A percentile compares a stretch with the other conserved stretches of the same genome.
phyloP scores from a whole-genome alignment of 30 jellyfish, hydroid and myxozoan species.

The Phacellophora camtschatica region DNA sequence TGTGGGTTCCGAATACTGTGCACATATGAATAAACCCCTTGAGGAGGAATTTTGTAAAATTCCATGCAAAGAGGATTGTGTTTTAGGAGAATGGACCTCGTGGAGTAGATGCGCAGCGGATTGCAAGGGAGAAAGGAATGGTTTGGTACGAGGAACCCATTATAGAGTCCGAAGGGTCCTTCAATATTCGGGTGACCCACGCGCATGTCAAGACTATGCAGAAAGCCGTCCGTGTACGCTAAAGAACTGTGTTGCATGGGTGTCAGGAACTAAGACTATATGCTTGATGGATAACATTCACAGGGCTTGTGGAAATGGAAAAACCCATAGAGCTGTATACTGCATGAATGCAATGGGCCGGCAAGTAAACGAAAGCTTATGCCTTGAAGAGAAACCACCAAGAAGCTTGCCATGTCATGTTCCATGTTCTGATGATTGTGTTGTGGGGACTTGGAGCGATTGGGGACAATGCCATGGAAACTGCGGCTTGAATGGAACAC shows the following conservation, averaged over 20 bases:
- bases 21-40: constrained; percentile 34
- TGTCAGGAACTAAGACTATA: constrained; percentile 48
- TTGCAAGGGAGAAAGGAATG: constrained; percentile 19
- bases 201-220: constrained; percentile 65
- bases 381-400: constrained; percentile 39
- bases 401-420: constrained; percentile 58
- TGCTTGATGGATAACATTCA: constrained; percentile 55
- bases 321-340: constrained; percentile 60
- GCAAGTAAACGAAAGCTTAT: constrained; percentile 35
- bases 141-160: constrained; percentile 54
- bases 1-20: constrained; percentile 51
- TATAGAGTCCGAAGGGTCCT: constrained; percentile 59
- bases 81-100: constrained; percentile 66
- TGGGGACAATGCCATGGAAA: constrained; percentile 70
- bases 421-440: constrained; percentile 78
- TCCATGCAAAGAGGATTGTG: constrained; percentile 38
- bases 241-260: constrained; percentile 53
- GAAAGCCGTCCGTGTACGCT: constrained; percentile 70
- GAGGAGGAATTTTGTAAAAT: constrained; percentile 33
- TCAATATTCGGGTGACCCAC: constrained; percentile 49
- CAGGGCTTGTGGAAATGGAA: constrained; percentile 70
- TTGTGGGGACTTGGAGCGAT: constrained; percentile 65
- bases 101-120: constrained; percentile 75
- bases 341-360: constrained; percentile 69
- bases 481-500: constrained; percentile 42